Evolutionary conservation across 2,113 vertebrate genomes (phyloP), one percentile per base, ranked within the genome.

Genomic region (Petromus typicus): DNA sequence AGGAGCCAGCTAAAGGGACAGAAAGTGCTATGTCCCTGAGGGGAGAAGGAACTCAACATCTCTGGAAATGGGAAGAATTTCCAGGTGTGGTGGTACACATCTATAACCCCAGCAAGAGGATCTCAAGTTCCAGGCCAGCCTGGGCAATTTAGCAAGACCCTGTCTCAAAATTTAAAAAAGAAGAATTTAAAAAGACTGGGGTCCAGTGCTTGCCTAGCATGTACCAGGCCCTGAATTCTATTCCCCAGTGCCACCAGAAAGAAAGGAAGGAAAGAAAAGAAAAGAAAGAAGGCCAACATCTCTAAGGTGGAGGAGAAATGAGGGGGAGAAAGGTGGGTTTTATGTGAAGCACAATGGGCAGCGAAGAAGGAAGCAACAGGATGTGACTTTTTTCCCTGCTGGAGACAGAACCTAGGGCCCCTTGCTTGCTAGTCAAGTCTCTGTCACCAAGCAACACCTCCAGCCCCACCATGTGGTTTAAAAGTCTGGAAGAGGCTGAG

Each of bases 51-150:
- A 56, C 27, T 66, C 23, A 20, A 80, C 64, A 43, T 48, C 80
- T 96, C 23, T 90, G 64, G 76, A 76, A 89, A 64, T 54, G 34
- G 75, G 89, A 96, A 76, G 73, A 48, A 48, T 48, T 76, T 45
- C 45, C 43, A 32, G 73, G 73, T 48, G 43, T 32, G 45, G 43
- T 32, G 43, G 43, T 43, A 4, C 23, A 32, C 73, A 76, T 17
- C 43, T 48, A 43, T 48, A 32, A 76, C 48, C 25, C 40, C 43
- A 75, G 73, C 43, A 76, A 76, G 69, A 71, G 23, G 43, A 30
- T 48, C 25, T 30, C 73, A 76, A 76, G 27, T 76, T 48, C 73
- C 25, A 17, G 73, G 43, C 43, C 73, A 76, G 73, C 43, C 6
- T 76, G 45, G 43, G 45, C 43, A 76, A 76, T 12, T 76, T 48